These are phyloP conservation scores for Maccullochella peelii DNA, from an alignment of 2,113 vertebrate species.

Conservation along the genomic window DNA sequence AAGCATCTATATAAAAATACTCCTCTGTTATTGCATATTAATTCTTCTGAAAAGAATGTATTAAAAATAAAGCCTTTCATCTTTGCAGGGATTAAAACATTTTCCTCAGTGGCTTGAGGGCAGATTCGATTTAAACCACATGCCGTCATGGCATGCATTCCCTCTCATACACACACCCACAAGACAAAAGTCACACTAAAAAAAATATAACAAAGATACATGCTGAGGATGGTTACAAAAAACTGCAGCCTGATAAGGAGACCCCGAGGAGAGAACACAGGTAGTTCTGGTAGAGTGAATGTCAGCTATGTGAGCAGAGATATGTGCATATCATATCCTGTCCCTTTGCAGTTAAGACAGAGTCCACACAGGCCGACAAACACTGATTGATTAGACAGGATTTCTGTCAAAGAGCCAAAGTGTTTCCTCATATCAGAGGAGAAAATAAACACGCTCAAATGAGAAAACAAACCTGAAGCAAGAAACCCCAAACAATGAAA, in stretches of 20 bases:
- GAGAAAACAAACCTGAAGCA: slow-evolving; percentile 60
- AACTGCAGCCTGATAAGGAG: slow-evolving; percentile 8
- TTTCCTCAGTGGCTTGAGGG: slow-evolving; percentile 8
- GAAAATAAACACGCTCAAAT: slow-evolving; percentile 66
- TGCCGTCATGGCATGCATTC: slow-evolving; percentile 13
- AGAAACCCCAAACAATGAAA: slow-evolving; percentile 48
- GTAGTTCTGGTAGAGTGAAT: slow-evolving; percentile 47
- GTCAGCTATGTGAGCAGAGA: slow-evolving; percentile 67
- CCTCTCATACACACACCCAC: not conserved
- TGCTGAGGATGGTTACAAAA: slow-evolving; percentile 32
- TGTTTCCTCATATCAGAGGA: slow-evolving; percentile 66
- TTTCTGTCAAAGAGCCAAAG: slow-evolving; percentile 54
- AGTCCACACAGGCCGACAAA: slow-evolving; percentile 66
- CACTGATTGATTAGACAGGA: slow-evolving; percentile 55
- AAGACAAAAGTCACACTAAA: slow-evolving; percentile 4
- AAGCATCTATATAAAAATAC: slow-evolving; percentile 50
- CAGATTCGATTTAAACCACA: slow-evolving; percentile 30
- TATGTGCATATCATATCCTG: slow-evolving; percentile 63
- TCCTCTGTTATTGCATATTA: slow-evolving; percentile 52
- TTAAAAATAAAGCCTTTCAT: slow-evolving; percentile 56
- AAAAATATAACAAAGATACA: slow-evolving; percentile 24
- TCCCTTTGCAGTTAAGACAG: slow-evolving; percentile 10
- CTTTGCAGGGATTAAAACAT: slow-evolving; percentile 39
- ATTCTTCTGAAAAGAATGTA: slow-evolving; percentile 46
- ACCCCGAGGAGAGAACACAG: slow-evolving; percentile 20